Conservation (phyloP, 2,888 invertebrate species). For the Parnassius orleans region DNA sequence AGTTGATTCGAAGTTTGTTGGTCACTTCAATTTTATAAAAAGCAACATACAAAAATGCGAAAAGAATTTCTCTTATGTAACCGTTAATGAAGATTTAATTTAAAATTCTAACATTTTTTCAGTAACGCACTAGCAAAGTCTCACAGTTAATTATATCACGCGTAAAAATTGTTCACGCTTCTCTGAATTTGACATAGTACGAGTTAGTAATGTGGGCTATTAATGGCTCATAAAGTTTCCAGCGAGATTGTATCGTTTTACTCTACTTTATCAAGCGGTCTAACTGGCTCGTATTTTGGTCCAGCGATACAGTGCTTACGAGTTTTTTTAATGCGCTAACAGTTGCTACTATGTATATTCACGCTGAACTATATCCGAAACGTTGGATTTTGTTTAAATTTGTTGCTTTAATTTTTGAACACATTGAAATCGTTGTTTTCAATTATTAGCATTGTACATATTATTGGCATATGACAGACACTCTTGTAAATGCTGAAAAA, state of each 20-base stretch:
- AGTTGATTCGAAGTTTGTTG: too few relatives aligned
- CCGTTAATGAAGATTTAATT: neutral
- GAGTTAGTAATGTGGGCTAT: constrained; percentile 37
- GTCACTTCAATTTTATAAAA: too few relatives aligned
- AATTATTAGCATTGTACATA: too few relatives aligned
- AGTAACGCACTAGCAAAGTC: constrained; percentile 11
- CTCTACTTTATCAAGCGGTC: constrained; percentile 18
- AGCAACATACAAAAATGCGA: too few relatives aligned
- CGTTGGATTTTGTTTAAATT: too few relatives aligned
- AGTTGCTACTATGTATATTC: constrained; percentile 10
- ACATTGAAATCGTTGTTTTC: too few relatives aligned
- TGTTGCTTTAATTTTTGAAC: too few relatives aligned
- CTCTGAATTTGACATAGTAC: constrained; percentile 36
- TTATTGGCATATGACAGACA: too few relatives aligned
- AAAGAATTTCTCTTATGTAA: neutral
- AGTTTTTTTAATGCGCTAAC: constrained; percentile 22
- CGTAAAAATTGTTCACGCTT: constrained; percentile 42
- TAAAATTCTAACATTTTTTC: neutral
- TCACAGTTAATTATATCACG: constrained; percentile 36
- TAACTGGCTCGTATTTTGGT: constrained; percentile 20
- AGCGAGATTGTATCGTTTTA: constrained; percentile 35
- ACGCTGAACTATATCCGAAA: neutral
- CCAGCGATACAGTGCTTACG: constrained; percentile 18
- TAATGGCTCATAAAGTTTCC: constrained; percentile 40
- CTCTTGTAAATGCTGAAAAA: too few relatives aligned